phyloP scores from a whole-genome alignment of 2,797 vertebrate species.

The Spheniscus humboldti region DNA sequence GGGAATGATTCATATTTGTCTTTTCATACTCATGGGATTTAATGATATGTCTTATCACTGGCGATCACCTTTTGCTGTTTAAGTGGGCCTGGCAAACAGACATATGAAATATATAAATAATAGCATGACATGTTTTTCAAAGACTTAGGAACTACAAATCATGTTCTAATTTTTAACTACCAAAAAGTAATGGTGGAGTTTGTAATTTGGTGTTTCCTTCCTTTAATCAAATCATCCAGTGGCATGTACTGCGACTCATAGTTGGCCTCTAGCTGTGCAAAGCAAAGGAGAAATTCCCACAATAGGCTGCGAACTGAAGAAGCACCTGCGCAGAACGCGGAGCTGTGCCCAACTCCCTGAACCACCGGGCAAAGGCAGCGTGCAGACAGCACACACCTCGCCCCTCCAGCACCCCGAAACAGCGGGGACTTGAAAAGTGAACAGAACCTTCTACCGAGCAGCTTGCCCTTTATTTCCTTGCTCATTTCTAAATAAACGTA shows the following conservation, averaged over 20 bases:
- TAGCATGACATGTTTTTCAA: fast-evolving
- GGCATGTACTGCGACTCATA: fast-evolving
- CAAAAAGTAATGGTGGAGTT: background rate
- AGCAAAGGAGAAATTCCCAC: background rate
- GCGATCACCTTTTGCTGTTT: background rate
- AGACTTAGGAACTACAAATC: background rate
- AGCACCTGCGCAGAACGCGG: background rate
- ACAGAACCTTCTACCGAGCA: background rate
- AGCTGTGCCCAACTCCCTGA: background rate
- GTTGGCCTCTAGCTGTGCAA: background rate
- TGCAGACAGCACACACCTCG: background rate
- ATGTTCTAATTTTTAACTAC: background rate
- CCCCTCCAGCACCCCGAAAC: background rate
- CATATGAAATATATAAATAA: background rate
- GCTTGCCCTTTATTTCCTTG: background rate
- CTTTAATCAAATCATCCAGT: background rate
- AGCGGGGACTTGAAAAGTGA: background rate
- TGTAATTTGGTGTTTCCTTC: background rate
- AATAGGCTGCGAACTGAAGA: background rate
- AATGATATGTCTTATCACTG: background rate
- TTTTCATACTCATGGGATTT: background rate
- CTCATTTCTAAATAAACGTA: background rate
- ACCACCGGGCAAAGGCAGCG: background rate
- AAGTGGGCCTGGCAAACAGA: background rate
- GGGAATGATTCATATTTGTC: background rate